phyloP scores from a whole-genome alignment of 1,140 invertebrate genomes.

The Acromyrmex charruanus region DNA sequence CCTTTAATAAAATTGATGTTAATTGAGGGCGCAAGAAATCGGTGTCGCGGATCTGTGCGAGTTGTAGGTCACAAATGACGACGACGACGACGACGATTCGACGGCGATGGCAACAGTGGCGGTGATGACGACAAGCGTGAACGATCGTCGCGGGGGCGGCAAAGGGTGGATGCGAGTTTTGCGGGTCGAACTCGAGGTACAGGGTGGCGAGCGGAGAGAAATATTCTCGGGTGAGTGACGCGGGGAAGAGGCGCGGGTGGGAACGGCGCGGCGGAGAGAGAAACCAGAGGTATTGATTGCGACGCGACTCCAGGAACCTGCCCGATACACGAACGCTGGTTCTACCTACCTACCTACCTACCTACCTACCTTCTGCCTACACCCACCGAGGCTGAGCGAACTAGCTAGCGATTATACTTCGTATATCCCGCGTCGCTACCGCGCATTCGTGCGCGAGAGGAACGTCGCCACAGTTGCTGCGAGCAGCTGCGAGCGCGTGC shows the following conservation, averaged over 20 bases:
- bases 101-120: background rate
- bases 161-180: slow-evolving; percentile 71
- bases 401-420: slow-evolving; percentile 68
- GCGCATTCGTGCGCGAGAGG: slow-evolving; percentile 67
- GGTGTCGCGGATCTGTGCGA: background rate
- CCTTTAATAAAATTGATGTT: background rate
- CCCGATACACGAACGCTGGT: slow-evolving; percentile 74
- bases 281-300: slow-evolving; percentile 85
- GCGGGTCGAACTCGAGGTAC: slow-evolving; percentile 69
- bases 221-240: slow-evolving; percentile 78
- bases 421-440: slow-evolving; percentile 62
- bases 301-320: slow-evolving; percentile 84
- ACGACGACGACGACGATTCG: background rate
- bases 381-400: slow-evolving; percentile 58
- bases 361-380: slow-evolving; percentile 73
- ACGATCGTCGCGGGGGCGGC: slow-evolving; percentile 15
- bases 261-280: slow-evolving; percentile 73
- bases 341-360: slow-evolving; percentile 74
- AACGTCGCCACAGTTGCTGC: slow-evolving; percentile 16
- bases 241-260: slow-evolving; percentile 67
- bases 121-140: slow-evolving; percentile 20
- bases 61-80: slow-evolving; percentile 34
- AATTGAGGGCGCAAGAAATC: background rate
- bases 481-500: background rate
- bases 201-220: slow-evolving; percentile 74